A percentile compares a stretch with the other conserved stretches of the same genome.
phyloP scores from a whole-genome alignment of 2,113 vertebrate species.

The Amia ocellicauda region DNA sequence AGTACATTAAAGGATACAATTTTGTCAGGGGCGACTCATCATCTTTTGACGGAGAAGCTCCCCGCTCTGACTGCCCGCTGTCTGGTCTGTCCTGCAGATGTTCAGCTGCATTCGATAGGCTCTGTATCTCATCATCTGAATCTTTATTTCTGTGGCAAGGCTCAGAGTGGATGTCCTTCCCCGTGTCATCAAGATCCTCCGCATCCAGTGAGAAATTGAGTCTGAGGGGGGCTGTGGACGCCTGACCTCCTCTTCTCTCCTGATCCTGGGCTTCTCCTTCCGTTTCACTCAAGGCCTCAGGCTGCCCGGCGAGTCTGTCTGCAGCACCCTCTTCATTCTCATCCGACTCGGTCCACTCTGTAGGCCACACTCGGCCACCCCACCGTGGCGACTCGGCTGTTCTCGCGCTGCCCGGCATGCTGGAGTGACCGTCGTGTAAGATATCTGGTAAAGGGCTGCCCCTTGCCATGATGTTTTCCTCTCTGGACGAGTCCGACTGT shows the following conservation, averaged over 20 bases:
- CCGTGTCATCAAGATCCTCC: conserved; percentile 3
- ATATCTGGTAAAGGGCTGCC: neutral
- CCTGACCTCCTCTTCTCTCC: neutral
- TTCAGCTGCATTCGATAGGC: neutral
- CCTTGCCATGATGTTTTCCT: neutral
- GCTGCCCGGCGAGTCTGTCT: conserved; percentile 20
- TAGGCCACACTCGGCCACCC: neutral
- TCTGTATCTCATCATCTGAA: conserved; percentile 17
- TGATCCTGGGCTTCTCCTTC: neutral
- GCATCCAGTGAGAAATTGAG: conserved; percentile 12
- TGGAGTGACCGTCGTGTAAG: neutral
- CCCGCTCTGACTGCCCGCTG: neutral
- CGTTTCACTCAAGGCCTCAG: no score
- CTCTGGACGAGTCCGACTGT: conserved; percentile 7
- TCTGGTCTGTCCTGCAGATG: neutral
- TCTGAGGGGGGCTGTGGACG: neutral
- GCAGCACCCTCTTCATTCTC: conserved; percentile 28
- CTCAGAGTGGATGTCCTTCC: neutral
- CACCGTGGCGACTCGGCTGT: neutral
- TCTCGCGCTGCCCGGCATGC: neutral
- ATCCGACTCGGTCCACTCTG: conserved; percentile 22
- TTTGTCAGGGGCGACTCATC: conserved; percentile 21
- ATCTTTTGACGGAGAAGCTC: neutral
- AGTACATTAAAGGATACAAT: conserved; percentile 76
- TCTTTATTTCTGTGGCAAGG: conserved; percentile 10